phyloP scores from a whole-genome alignment of 2,888 invertebrate species.

The Stenichneumon culpator region DNA sequence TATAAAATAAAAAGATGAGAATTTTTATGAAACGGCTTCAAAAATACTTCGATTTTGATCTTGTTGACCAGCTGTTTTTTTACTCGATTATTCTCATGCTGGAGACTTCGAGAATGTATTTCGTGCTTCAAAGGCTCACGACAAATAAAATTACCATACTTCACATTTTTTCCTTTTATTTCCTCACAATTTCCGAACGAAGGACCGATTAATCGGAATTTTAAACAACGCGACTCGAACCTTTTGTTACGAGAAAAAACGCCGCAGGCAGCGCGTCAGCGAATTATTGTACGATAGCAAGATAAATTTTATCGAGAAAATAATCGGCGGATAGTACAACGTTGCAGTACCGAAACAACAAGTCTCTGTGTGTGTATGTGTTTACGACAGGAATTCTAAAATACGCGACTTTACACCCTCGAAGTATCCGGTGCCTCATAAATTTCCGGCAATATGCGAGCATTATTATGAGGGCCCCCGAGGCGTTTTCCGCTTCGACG shows the following conservation, averaged over 20 bases:
- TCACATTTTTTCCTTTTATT: neutral
- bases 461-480: conserved; percentile 63
- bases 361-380: neutral
- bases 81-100: neutral
- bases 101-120: neutral
- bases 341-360: conserved; percentile 5
- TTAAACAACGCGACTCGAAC: neutral
- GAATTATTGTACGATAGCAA: neutral
- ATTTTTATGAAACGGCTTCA: no score
- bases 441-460: conserved; percentile 72
- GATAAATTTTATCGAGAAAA: conserved; percentile 10
- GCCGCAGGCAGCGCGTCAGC: neutral
- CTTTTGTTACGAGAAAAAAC: conserved; percentile 4
- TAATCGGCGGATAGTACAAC: neutral
- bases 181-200: neutral
- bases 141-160: neutral
- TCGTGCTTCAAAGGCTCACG: neutral
- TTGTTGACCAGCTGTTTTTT: neutral
- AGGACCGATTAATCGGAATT: neutral
- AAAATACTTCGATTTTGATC: neutral
- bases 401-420: conserved; percentile 65
- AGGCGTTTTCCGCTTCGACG: conserved; percentile 62
- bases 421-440: conserved; percentile 68
- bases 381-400: conserved; percentile 60
- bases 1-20: neutral